These are phyloP conservation scores for Myotis planiceps DNA, from an alignment of 2,797 vertebrate species.

Conservation along the genomic window DNA sequence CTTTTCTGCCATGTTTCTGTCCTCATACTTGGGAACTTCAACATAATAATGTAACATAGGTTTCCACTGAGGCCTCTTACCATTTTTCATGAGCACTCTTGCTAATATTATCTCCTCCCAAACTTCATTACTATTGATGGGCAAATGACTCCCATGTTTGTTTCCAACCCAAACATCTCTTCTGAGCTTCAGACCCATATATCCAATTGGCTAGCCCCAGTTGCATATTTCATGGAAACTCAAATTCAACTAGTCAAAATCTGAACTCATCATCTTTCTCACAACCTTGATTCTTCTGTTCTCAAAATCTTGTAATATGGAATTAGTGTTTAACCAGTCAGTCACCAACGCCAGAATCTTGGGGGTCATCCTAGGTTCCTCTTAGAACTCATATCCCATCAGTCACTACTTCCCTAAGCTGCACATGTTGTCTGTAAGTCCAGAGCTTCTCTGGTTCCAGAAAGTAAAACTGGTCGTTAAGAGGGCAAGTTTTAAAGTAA, in stretches of 20 bases:
- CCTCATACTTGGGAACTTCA: neutral
- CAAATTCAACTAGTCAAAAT: neutral
- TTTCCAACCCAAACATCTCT: neutral
- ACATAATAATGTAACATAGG: neutral
- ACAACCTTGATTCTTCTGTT: neutral
- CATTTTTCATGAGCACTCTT: neutral
- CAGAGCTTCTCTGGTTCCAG: neutral
- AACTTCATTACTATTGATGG: neutral
- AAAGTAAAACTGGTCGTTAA: constrained; percentile 4
- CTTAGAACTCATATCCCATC: neutral
- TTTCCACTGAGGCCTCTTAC: neutral
- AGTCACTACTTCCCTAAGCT: neutral
- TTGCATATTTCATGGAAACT: neutral
- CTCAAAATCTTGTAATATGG: neutral
- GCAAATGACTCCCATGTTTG: neutral
- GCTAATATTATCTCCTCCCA: neutral
- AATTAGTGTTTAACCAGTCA: neutral
- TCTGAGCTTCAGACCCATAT: neutral
- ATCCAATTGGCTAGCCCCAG: neutral
- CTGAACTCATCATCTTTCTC: neutral
- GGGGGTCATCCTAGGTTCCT: neutral
- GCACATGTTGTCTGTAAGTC: neutral
- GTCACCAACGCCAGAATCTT: neutral
- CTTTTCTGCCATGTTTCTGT: neutral
- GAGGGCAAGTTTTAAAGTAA: neutral